Base-by-base conservation (phyloP, 2,888 invertebrate genomes). In the Catocala nupta region DNA sequence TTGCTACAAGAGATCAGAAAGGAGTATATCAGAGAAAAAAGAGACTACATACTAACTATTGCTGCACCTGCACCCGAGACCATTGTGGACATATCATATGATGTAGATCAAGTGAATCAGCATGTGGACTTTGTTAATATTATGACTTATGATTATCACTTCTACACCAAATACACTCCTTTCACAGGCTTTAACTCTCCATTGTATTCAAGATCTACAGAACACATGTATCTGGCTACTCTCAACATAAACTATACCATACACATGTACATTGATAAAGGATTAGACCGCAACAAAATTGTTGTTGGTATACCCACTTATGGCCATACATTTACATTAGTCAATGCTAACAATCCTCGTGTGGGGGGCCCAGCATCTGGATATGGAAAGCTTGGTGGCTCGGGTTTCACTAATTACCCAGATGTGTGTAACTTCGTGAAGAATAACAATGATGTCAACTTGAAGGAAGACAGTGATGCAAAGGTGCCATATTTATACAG, bases 71-170 rank as follows among this genome's bases (percentile, higher is more conserved):
- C 98, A 10, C 97, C 97, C 0, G 95, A 96, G 80, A 95, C 96
- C 0, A 96, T 98, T 61, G 95, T 97, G 0, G 96, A 96, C 78
- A 94, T 95, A 60, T 96, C 97, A 0, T 98, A 98, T 86, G 96
- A 98, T 85, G 95, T 98, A 10, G 93, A 95, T 16, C 96, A 97
- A 84, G 94, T 98, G 64, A 97, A 97, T 75, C 91, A 96, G 95
- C 98, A 97, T 83, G 96, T 96, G 0, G 98, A 98, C 87, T 98
- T 96, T 91, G 95, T 98, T 0, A 98, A 98, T 86, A 83, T 99
- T n/a, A 98, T 98, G 98, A 95, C 97, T 0, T 99, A 99, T 83
- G 98, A 99, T 86, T 98, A 96, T 82, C 98, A 98, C 87, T 97
- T 96, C 81, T 98, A 95, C 81, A 95, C 96, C 5, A 95, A 95